Conservation (phyloP, 2,113 vertebrate species). For the Sinosuthora webbiana region DNA sequence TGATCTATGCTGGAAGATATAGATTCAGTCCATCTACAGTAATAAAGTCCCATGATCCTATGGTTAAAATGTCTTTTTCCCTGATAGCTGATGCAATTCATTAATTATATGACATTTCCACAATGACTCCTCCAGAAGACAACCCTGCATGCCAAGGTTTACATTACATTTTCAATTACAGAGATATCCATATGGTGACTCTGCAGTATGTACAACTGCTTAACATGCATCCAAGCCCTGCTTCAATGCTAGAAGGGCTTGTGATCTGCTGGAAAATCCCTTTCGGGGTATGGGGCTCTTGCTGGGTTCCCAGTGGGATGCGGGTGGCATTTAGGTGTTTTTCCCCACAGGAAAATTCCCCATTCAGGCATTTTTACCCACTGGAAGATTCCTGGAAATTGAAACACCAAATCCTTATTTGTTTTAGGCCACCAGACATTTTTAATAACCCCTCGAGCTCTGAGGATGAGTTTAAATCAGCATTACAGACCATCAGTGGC, state of each 20-base stretch:
- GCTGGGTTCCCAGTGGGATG: background rate
- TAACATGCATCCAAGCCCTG: background rate
- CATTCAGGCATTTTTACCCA: no score
- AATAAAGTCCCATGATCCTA: conserved; percentile 52
- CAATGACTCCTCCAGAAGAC: conserved; percentile 33
- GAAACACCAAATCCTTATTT: background rate
- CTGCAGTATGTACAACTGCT: conserved; percentile 37
- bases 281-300: background rate
- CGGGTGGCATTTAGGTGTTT: background rate
- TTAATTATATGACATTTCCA: conserved; percentile 59
- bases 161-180: conserved; percentile 63
- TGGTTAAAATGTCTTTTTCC: conserved; percentile 51
- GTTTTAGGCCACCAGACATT: background rate
- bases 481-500: rapidly evolving
- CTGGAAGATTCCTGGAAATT: background rate
- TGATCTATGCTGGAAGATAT: conserved; percentile 42
- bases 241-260: background rate
- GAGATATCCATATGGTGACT: conserved; percentile 52
- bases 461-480: background rate
- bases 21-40: conserved; percentile 55
- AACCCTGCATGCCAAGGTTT: conserved; percentile 41
- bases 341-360: no score
- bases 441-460: background rate
- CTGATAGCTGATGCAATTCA: conserved; percentile 45
- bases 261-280: background rate